Base-by-base conservation (phyloP, 2,888 invertebrate species). In the Aspidiotus destructor region DNA sequence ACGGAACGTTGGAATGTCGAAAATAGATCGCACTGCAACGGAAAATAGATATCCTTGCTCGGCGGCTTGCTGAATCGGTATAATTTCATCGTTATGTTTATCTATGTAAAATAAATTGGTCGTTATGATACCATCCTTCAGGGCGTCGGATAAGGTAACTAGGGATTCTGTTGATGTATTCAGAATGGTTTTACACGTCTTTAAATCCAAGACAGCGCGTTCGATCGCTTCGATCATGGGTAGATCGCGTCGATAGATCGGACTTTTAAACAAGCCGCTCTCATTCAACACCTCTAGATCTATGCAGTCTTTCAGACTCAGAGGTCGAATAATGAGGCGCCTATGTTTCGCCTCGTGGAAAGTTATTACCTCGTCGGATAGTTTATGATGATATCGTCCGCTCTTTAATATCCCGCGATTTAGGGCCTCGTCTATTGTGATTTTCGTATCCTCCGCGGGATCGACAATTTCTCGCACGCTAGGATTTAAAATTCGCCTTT, bases 21-120 rank as follows among this genome's bases (percentile, higher is more conserved):
- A 95, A 73, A 95, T 88, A 2, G 91, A 90, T 77, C 88, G 88
- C 76, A 90, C 88, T 7, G 88, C 85, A 17, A 94, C 88, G 1
- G 92, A 92, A 41, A 88, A 88, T 70, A 97, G 88, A 60, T 92
- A 83, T 72, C 96, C 96, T 70, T 88, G 85, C 75, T 89, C 87
- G 15, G 93, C 91, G 0, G 97, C 97, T 76, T 95, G 93, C 16
- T 85, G 84, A 71, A 96, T 84, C 28, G 86, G 82, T 71, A 90
- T 82, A 15, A 85, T 80, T 78, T 89, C 87, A 60, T 84, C 84
- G 0, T 87, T 87, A 72, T 85, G 80, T 70, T 84, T 84, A 78
- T 94, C 88, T 62, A 84, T 82, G 78, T 90, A 93, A 73, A 83
- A 84, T 71, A 87, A 84, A 70, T 86, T 85, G 0, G 86, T 84